These are phyloP conservation scores for Troglohyphantes excavatus DNA, from an alignment of 2,888 invertebrate genomes.

Conservation along the genomic window DNA sequence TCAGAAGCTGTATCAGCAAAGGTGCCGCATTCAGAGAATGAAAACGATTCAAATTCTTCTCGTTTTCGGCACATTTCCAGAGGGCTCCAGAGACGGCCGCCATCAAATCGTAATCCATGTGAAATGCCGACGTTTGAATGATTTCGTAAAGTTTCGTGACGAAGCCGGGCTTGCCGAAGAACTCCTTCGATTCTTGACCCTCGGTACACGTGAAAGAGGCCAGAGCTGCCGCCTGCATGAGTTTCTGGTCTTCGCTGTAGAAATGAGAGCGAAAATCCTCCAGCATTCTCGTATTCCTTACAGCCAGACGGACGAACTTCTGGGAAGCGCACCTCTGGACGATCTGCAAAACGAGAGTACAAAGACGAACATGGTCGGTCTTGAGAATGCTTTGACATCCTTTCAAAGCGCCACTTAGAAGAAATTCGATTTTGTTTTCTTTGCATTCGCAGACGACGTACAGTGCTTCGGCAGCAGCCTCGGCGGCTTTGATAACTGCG, in stretches of 20 bases:
- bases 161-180: constrained; percentile 54
- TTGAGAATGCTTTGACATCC: constrained; percentile 69
- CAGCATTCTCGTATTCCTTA: constrained; percentile 43
- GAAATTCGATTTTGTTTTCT: constrained; percentile 58
- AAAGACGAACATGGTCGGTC: constrained; percentile 41
- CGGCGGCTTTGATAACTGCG: constrained; percentile 31
- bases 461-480: constrained; percentile 56
- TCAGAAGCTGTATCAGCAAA: constrained; percentile 51
- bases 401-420: constrained; percentile 54
- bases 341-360: constrained; percentile 35
- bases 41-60: constrained; percentile 29
- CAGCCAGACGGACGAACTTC: constrained; percentile 20
- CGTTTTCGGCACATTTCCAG: constrained; percentile 65
- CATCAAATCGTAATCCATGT: constrained; percentile 56
- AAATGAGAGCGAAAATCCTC: constrained; percentile 58
- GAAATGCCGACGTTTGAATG: constrained; percentile 56
- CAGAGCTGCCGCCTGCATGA: constrained; percentile 60
- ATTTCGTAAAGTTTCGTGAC: constrained; percentile 65
- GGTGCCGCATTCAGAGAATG: constrained; percentile 57
- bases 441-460: constrained; percentile 45
- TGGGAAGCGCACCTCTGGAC: constrained; percentile 41
- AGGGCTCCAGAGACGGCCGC: constrained; percentile 54
- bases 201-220: constrained; percentile 56
- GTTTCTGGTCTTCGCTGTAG: constrained; percentile 49
- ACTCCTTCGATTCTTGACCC: constrained; percentile 26